Conservation (phyloP, 2,888 invertebrate genomes). For the Hyles lineata region DNA sequence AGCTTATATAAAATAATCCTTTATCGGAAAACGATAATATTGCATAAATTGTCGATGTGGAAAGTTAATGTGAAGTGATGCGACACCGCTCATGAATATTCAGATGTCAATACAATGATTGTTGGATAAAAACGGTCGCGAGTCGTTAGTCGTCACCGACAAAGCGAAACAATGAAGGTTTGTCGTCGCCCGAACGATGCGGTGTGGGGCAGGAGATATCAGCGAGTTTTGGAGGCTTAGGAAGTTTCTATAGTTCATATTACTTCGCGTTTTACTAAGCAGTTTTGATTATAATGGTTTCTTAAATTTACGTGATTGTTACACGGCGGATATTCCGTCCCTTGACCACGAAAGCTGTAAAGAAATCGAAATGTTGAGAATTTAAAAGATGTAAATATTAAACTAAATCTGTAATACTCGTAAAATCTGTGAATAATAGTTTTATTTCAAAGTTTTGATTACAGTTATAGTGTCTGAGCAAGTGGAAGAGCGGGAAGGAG, state of each 20-base stretch:
- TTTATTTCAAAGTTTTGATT: too few species aligned
- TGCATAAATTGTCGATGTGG: not conserved
- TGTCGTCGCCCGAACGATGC: conserved; percentile 51
- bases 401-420: too few species aligned
- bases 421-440: too few species aligned
- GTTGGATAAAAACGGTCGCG: conserved; percentile 29
- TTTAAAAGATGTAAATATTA: too few species aligned
- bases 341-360: too few species aligned
- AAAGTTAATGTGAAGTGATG: conserved; percentile 4
- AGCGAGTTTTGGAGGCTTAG: conserved; percentile 37
- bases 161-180: conserved; percentile 52
- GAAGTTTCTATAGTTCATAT: not conserved
- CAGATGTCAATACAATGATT: not conserved
- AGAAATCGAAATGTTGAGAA: too few species aligned
- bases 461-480: too few species aligned
- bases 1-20: not conserved
- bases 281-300: too few species aligned
- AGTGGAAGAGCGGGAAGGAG: too few species aligned
- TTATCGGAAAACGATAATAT: conserved; percentile 1
- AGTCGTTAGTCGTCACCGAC: conserved; percentile 45
- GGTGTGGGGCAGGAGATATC: conserved; percentile 31
- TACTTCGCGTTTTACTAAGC: too few species aligned
- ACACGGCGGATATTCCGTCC: too few species aligned
- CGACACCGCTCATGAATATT: conserved; percentile 12
- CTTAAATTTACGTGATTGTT: too few species aligned